These are phyloP conservation scores for Alloplasta piceator DNA, from an alignment of 2,888 invertebrate genomes.

Conservation along the genomic window DNA sequence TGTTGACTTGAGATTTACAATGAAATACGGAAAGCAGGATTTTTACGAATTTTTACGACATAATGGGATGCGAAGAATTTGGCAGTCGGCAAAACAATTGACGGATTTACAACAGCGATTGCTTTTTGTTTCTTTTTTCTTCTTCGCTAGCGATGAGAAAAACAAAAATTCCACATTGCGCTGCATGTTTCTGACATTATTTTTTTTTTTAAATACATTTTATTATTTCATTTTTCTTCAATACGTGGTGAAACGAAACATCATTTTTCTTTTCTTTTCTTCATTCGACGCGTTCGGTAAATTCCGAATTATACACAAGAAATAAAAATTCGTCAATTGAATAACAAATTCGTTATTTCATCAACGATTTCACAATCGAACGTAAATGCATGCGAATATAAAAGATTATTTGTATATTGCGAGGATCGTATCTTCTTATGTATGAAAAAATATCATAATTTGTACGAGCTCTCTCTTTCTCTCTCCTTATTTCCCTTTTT, in stretches of 20 bases:
- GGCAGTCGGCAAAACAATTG: constrained; percentile 53
- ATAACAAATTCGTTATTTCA: constrained; percentile 34
- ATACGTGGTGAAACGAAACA: constrained; percentile 32
- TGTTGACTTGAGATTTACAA: constrained; percentile 28
- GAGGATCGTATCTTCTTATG: constrained; percentile 55
- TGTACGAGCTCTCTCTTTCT: constrained; percentile 63
- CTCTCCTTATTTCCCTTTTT: constrained; percentile 33
- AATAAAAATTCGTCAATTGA: constrained; percentile 27
- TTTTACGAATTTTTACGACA: constrained; percentile 36
- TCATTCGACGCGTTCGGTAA: constrained; percentile 51
- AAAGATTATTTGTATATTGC: constrained; percentile 60
- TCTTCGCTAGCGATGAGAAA: background rate
- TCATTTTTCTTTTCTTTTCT: constrained; percentile 41
- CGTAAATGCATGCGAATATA: constrained; percentile 56
- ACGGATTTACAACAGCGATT: constrained; percentile 12
- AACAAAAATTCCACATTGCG: background rate
- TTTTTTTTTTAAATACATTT: background rate
- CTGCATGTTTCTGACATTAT: background rate
- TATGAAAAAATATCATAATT: constrained; percentile 68
- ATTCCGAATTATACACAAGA: constrained; percentile 39
- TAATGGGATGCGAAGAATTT: constrained; percentile 35
- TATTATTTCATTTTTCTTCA: background rate
- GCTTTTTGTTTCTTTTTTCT: constrained; percentile 27
- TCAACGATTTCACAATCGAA: constrained; percentile 40
- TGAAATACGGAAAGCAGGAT: constrained; percentile 1